A percentile compares a stretch with the other conserved stretches of the same genome.
These are phyloP conservation scores for Buceros bicornis DNA, from an alignment of 2,797 vertebrate species.

Conservation along the genomic window DNA sequence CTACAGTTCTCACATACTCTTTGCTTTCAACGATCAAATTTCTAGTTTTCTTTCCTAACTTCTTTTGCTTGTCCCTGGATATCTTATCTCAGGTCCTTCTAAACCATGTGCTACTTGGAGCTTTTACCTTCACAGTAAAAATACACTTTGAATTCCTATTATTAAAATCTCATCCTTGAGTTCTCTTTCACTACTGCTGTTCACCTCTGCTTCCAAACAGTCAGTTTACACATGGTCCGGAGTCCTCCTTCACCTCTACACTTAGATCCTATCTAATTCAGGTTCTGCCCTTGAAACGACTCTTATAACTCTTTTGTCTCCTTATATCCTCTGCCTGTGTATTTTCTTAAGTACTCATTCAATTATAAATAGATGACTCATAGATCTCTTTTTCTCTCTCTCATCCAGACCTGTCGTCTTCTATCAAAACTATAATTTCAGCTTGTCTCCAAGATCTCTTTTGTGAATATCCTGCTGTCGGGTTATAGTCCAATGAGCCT, in stretches of 20 bases:
- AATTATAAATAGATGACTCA: neutral
- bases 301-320: neutral
- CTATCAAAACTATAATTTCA: neutral
- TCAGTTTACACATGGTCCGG: fast-evolving
- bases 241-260: neutral
- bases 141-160: neutral
- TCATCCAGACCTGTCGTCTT: neutral
- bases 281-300: neutral
- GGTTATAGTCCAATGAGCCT: neutral
- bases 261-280: neutral
- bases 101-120: neutral
- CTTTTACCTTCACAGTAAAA: neutral
- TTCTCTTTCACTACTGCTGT: neutral
- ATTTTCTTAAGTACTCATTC: neutral
- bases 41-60: neutral
- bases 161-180: neutral
- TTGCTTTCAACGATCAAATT: neutral
- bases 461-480: neutral
- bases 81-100: neutral
- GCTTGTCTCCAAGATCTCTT: neutral
- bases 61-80: neutral
- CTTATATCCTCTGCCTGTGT: neutral
- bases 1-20: neutral
- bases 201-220: neutral
- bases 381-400: neutral